Evolutionary conservation across 1,140 invertebrate genomes (phyloP).

Genomic region (Trichonephila inaurata): DNA sequence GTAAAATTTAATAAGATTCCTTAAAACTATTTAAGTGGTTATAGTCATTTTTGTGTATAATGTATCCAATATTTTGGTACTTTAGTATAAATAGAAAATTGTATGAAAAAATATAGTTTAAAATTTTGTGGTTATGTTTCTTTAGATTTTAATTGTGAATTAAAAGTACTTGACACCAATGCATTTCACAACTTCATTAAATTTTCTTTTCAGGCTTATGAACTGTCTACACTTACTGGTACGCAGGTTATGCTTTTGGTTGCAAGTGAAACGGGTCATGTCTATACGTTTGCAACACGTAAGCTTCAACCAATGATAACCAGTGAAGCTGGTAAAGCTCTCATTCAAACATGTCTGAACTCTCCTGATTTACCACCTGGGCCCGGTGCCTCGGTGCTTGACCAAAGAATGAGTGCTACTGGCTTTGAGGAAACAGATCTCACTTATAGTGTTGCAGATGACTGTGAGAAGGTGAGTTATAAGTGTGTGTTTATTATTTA

Average conservation of each 20-base stretch:
- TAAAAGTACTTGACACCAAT: too few relatives aligned
- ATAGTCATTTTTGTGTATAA: too few relatives aligned
- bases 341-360: constrained; percentile 99
- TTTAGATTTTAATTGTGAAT: too few relatives aligned
- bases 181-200: neutral
- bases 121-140: too few relatives aligned
- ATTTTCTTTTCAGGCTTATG: constrained; percentile 83
- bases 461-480: constrained; percentile 80
- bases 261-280: constrained; percentile 97
- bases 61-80: too few relatives aligned
- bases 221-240: constrained; percentile 98
- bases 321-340: constrained; percentile 97
- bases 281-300: constrained; percentile 99
- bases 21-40: too few relatives aligned
- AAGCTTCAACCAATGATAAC: constrained; percentile 99
- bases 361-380: constrained; percentile 94
- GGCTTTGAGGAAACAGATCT: constrained; percentile 99
- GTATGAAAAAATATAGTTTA: too few relatives aligned
- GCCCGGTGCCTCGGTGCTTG: constrained; percentile 83
- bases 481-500: constrained; percentile 6
- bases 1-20: too few relatives aligned
- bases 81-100: too few relatives aligned
- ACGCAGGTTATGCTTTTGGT: constrained; percentile 99
- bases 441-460: constrained; percentile 91
- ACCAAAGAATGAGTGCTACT: constrained; percentile 98